Base-by-base conservation (phyloP, 1,140 invertebrate genomes). In the Sitodiplosis mosellana region DNA sequence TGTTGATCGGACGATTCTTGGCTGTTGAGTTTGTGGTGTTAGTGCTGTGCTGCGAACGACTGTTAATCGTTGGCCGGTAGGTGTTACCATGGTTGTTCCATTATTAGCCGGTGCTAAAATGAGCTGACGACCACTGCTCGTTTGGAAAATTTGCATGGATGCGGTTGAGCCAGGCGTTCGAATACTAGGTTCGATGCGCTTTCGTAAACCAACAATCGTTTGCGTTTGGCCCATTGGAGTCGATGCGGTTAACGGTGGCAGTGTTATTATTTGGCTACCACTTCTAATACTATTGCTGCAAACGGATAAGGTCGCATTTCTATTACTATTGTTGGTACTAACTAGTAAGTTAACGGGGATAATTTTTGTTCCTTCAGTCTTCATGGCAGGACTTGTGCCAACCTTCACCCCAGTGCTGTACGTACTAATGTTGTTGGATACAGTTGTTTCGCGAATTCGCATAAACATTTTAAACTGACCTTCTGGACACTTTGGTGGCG, bases 71-170 rank as follows among this genome's bases (percentile, higher is more conserved):
- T 72, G 71, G 22, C 71, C 70, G 51, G 64, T 65, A 1, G 67
- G 54, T 11, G 70, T 72, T 55, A 70, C 61, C 22, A 73, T 66
- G 45, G 66, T 60, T 12, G 41, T 43, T 27, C 1, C 58, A 53
- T n/a, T 20, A 3, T n/a, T 15, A 1, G 59, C 48, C 46, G 48
- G 52, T 47, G 75, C 76, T 7, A 80, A 59, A 27, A 82, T 68
- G 42, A 81, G 68, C 61, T 76, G 74, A 57, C 77, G 76, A 27
- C 80, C 81, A 17, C 74, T 71, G 33, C 78, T 71, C 8, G 79
- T 81, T 58, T 82, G 79, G 15, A 83, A 76, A 33, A 83, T 61
- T 53, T 81, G 78, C 48, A 73, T 73, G 53, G 75, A 22, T 21
- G 21, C 33, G 3, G 27, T 38, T 11, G 34, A 10, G 27, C 27